Evolutionary conservation across 2,888 invertebrate species (phyloP).

Genomic region (Cyclophora albipunctata): DNA sequence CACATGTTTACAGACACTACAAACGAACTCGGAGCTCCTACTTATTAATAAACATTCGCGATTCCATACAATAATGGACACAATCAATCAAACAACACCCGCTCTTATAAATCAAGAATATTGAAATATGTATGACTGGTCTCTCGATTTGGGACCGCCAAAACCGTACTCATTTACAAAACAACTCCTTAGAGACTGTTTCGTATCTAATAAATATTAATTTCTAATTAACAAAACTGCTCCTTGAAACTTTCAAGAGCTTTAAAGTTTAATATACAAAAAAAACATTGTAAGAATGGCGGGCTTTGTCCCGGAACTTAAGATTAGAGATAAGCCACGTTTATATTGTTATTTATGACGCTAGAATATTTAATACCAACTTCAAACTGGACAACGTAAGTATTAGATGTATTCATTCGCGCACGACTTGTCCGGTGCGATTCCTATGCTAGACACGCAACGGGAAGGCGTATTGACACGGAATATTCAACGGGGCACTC

Average conservation of each 20-base stretch:
- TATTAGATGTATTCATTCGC: conserved; percentile 53
- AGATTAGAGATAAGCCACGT: conserved; percentile 30
- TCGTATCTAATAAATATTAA: conserved; percentile 23
- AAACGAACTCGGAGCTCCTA: conserved; percentile 13
- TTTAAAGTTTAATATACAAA: conserved; percentile 1
- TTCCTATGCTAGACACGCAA: conserved; percentile 62
- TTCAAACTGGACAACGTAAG: too few relatives aligned
- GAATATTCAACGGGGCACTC: conserved; percentile 58
- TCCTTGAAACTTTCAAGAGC: background rate
- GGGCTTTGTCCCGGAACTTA: conserved; percentile 10
- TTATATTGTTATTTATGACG: conserved; percentile 40
- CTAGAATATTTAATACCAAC: conserved; percentile 35
- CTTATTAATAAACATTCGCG: conserved; percentile 15
- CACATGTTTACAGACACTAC: conserved; percentile 10
- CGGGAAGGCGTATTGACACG: conserved; percentile 54
- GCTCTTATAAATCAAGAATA: conserved; percentile 29
- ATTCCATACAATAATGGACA: conserved; percentile 10
- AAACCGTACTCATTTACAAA: conserved; percentile 8
- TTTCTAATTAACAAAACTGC: conserved; percentile 8
- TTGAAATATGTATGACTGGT: conserved; percentile 48
- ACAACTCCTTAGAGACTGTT: conserved; percentile 16
- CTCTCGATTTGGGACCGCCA: conserved; percentile 28
- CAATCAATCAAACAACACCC: conserved; percentile 33
- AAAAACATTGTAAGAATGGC: background rate
- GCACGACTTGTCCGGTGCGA: conserved; percentile 32